Evolutionary conservation across 1,140 invertebrate genomes (phyloP).

Genomic region (Drosophila neocordata): DNA sequence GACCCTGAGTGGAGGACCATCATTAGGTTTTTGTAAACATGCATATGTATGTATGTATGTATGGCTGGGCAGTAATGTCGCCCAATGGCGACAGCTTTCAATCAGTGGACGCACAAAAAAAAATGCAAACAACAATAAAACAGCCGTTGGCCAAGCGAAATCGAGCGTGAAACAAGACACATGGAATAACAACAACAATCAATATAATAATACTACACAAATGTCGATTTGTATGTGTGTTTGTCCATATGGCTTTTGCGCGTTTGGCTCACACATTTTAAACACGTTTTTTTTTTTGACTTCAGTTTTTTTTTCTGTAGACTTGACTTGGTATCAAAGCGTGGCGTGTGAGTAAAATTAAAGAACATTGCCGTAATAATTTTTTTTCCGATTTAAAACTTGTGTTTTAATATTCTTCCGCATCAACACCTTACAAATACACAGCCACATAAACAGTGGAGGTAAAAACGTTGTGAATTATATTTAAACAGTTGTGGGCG

Average conservation of each 20-base stretch:
- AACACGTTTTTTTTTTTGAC: slow-evolving; percentile 59
- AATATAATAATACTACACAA: slow-evolving; percentile 36
- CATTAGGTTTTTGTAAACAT: no score
- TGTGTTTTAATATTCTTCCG: slow-evolving; percentile 11
- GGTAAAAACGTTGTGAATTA: slow-evolving; percentile 40
- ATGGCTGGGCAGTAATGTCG: background rate
- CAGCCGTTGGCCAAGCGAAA: slow-evolving; percentile 49
- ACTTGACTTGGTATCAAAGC: slow-evolving; percentile 49
- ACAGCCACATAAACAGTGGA: slow-evolving; percentile 39
- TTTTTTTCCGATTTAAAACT: slow-evolving; percentile 28
- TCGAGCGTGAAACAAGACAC: slow-evolving; percentile 64
- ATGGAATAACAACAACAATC: slow-evolving; percentile 39
- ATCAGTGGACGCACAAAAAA: slow-evolving; percentile 24
- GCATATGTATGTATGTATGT: slow-evolving; percentile 12
- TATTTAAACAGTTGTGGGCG: slow-evolving; percentile 72
- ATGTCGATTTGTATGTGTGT: slow-evolving; percentile 28
- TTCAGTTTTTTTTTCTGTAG: slow-evolving; percentile 12
- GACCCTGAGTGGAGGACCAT: background rate
- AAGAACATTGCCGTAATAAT: slow-evolving; percentile 77
- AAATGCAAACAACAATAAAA: slow-evolving; percentile 23
- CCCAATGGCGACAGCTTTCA: slow-evolving; percentile 43
- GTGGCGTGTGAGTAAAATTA: slow-evolving; percentile 66
- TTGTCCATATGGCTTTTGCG: slow-evolving; percentile 25
- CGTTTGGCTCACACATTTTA: slow-evolving; percentile 46
- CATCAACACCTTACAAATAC: slow-evolving; percentile 30